Percentiles rank a stretch among this genome's conserved stretches.
phyloP scores from a whole-genome alignment of 2,113 vertebrate genomes.

The Scomber scombrus region DNA sequence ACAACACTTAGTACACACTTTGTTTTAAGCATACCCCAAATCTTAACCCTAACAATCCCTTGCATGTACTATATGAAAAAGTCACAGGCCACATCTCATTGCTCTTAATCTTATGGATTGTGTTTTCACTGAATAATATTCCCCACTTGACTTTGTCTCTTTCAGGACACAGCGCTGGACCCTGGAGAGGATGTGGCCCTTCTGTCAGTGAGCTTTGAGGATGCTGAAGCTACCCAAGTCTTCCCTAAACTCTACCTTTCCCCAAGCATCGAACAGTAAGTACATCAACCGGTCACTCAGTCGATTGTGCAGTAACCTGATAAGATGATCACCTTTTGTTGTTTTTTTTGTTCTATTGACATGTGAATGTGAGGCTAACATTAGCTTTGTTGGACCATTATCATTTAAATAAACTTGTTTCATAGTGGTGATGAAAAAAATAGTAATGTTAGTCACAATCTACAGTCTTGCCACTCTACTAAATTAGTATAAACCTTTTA shows the following conservation, averaged over 20 bases:
- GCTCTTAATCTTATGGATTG: neutral
- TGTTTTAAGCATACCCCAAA: too few relatives aligned
- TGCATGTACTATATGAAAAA: too few relatives aligned
- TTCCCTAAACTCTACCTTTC: slow-evolving; percentile 97
- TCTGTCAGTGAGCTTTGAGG: slow-evolving; percentile 97
- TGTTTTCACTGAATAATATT: neutral
- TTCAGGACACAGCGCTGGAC: slow-evolving; percentile 94
- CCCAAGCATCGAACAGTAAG: slow-evolving; percentile 98
- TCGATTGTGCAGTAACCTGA: neutral
- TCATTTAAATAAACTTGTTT: neutral
- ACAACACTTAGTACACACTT: too few relatives aligned
- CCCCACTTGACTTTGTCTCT: slow-evolving; percentile 25
- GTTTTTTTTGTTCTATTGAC: too few relatives aligned
- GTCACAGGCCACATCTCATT: neutral
- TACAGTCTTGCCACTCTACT: neutral
- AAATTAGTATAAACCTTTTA: neutral
- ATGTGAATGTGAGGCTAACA: too few relatives aligned
- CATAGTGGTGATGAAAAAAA: too few relatives aligned
- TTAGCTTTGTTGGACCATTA: too few relatives aligned
- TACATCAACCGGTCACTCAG: slow-evolving; percentile 23
- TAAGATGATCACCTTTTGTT: too few relatives aligned
- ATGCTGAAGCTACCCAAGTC: slow-evolving; percentile 97
- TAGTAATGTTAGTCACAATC: neutral
- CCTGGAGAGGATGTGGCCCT: slow-evolving; percentile 97
- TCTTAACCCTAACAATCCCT: too few relatives aligned